Conservation (phyloP, 2,113 vertebrate species). For the Laticauda laticaudata region DNA sequence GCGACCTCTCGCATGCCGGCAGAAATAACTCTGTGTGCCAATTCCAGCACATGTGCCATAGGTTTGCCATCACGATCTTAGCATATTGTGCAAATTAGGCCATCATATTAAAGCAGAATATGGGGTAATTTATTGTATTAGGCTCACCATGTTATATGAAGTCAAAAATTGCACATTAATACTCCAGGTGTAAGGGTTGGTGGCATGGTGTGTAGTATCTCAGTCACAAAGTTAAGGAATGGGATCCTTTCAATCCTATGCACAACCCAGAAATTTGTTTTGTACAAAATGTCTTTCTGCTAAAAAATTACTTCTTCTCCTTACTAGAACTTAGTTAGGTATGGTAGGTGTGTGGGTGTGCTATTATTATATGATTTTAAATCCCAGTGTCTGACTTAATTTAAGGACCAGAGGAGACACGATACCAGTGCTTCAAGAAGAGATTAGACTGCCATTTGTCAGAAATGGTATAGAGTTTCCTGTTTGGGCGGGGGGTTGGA, state of each 20-base stretch:
- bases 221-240: neutral
- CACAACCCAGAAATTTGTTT: neutral
- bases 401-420: no score
- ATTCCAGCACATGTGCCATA: no score
- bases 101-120: neutral
- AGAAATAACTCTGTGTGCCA: no score
- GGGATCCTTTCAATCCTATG: neutral
- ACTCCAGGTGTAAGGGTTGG: neutral
- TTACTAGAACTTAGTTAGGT: neutral
- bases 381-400: neutral
- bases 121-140: neutral
- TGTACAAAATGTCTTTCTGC: neutral
- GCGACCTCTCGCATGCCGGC: no score
- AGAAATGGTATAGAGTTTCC: no score
- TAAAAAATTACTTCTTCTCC: neutral
- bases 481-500: no score
- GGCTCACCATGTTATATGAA: neutral
- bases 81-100: neutral
- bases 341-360: neutral
- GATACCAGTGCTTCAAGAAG: no score
- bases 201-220: neutral
- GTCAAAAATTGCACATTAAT: neutral
- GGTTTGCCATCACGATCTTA: neutral
- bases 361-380: neutral
- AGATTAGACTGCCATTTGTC: no score